Conservation (phyloP, 2,797 vertebrate species). For the Hydrophis major region DNA sequence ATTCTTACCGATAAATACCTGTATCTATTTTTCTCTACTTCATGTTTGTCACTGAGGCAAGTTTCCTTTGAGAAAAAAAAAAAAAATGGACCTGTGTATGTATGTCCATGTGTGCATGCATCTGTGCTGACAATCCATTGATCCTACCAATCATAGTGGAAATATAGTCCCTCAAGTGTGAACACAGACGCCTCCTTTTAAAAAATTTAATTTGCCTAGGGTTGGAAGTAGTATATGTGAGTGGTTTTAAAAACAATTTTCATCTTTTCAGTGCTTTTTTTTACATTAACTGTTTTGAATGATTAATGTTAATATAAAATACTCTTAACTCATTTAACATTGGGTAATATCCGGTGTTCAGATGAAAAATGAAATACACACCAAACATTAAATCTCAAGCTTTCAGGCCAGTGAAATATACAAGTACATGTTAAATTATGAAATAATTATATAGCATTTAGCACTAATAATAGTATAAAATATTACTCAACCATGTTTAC, state of each 20-base stretch:
- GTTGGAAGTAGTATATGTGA: slow-evolving; percentile 30
- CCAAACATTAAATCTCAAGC: slow-evolving; percentile 62
- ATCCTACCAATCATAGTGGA: slow-evolving; percentile 33
- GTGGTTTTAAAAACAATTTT: slow-evolving; percentile 54
- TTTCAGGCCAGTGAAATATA: slow-evolving; percentile 63
- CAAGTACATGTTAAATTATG: slow-evolving; percentile 72
- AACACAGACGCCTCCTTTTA: background rate
- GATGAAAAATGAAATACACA: slow-evolving; percentile 75
- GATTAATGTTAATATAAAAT: slow-evolving; percentile 77
- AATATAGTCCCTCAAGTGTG: background rate
- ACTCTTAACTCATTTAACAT: slow-evolving; percentile 78
- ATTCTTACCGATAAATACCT: background rate
- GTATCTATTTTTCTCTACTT: background rate
- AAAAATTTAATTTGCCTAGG: slow-evolving; percentile 27
- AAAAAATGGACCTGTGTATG: background rate
- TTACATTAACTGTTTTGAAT: slow-evolving; percentile 65
- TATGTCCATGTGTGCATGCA: slow-evolving; percentile 7
- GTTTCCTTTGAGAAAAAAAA: background rate
- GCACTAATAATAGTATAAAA: slow-evolving; percentile 69
- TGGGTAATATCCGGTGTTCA: slow-evolving; percentile 70
- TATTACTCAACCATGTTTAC: slow-evolving; percentile 67
- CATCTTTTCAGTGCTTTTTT: slow-evolving; percentile 52
- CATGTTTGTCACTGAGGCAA: slow-evolving; percentile 24
- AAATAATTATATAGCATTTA: slow-evolving; percentile 68
- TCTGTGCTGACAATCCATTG: slow-evolving; percentile 48